phyloP scores from a whole-genome alignment of 2,888 invertebrate genomes.

The Epinotia brunnichana region DNA sequence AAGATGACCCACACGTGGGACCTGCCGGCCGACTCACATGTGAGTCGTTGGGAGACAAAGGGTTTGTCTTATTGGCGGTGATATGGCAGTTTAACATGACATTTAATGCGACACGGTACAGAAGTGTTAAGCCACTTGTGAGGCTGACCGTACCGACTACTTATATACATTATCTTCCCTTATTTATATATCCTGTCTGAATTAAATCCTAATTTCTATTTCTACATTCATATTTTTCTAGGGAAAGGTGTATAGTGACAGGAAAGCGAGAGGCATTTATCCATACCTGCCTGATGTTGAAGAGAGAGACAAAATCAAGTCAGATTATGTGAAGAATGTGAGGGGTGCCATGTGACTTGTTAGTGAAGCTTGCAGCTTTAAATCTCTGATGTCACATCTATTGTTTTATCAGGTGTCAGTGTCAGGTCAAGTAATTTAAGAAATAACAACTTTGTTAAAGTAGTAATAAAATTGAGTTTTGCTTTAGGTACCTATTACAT shows the following conservation, averaged over 20 bases:
- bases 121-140: too few relatives aligned
- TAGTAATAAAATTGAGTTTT: too few relatives aligned
- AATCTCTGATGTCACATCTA: neutral
- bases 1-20: too few relatives aligned
- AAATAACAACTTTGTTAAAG: too few relatives aligned
- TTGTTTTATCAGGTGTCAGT: neutral
- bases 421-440: too few relatives aligned
- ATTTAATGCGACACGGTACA: too few relatives aligned
- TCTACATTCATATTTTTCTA: slow-evolving; percentile 69
- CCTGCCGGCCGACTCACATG: too few relatives aligned
- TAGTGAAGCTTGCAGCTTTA: neutral
- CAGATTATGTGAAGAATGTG: slow-evolving; percentile 79
- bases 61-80: too few relatives aligned
- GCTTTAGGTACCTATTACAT: too few relatives aligned
- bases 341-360: slow-evolving; percentile 38
- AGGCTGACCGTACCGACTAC: too few relatives aligned
- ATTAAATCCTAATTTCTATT: neutral
- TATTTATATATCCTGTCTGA: neutral
- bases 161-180: neutral
- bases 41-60: too few relatives aligned
- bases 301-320: slow-evolving; percentile 87
- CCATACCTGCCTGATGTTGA: slow-evolving; percentile 88
- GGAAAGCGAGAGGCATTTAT: slow-evolving; percentile 85
- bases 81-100: too few relatives aligned
- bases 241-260: slow-evolving; percentile 84